Conservation (phyloP, 2,797 vertebrate genomes). For the Ptychadena robeensis region DNA sequence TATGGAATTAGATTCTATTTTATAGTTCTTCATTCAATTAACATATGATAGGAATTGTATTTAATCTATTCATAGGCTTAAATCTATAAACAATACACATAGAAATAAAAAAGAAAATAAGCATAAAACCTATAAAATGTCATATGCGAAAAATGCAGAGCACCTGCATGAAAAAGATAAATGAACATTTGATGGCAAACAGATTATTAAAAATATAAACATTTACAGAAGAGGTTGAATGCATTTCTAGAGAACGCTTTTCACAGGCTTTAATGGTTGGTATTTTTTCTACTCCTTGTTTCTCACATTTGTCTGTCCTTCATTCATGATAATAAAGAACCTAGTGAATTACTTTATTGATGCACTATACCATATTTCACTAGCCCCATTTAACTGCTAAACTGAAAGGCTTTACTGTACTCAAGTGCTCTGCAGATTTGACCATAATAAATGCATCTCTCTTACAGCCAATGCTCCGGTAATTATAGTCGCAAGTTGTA, state of each 20-base stretch:
- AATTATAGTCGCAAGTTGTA: conserved; percentile 36
- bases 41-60: no score
- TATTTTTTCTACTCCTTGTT: not conserved
- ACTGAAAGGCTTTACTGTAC: conserved; percentile 6
- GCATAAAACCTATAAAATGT: no score
- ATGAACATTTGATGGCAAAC: not conserved
- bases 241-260: not conserved
- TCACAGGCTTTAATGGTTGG: not conserved
- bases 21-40: no score
- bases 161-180: not conserved
- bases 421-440: not conserved
- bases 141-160: not conserved
- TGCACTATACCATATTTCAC: conserved; percentile 28
- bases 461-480: conserved; percentile 17
- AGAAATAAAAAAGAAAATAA: no score
- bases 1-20: no score
- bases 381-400: conserved; percentile 17
- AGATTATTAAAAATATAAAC: not conserved
- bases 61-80: no score
- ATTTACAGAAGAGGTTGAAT: not conserved
- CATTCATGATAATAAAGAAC: conserved; percentile 18
- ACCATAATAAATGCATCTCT: conserved; percentile 17
- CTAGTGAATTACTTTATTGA: not conserved
- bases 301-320: conserved; percentile 2
- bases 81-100: no score